phyloP scores from a whole-genome alignment of 1,140 invertebrate genomes.

The Pollicipes pollicipes region DNA sequence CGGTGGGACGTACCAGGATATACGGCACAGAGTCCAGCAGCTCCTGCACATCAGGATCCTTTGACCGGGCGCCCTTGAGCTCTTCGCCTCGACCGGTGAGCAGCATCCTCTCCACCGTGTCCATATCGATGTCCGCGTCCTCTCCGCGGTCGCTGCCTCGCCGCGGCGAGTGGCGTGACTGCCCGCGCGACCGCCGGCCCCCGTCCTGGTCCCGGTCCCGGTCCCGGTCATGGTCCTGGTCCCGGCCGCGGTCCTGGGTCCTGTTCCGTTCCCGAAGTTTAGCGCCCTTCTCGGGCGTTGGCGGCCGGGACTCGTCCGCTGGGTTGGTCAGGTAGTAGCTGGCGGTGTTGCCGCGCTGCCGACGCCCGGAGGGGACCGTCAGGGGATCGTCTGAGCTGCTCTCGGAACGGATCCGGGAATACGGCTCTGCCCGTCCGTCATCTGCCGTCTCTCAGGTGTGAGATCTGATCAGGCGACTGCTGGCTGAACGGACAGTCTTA shows the following conservation, averaged over 20 bases:
- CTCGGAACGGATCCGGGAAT: no score
- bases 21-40: slow-evolving; percentile 76
- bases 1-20: slow-evolving; percentile 50
- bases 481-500: no score
- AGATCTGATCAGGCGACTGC: no score
- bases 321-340: slow-evolving; percentile 23
- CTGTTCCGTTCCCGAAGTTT: no score
- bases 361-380: no score
- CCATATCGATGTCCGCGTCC: slow-evolving; percentile 43
- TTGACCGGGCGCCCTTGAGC: slow-evolving; percentile 49
- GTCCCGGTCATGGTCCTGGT: no score
- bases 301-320: slow-evolving; percentile 5
- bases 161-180: not conserved
- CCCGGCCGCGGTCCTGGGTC: no score
- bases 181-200: no score
- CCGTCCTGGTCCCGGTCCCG: no score
- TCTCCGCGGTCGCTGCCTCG: slow-evolving; percentile 10
- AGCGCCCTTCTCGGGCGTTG: slow-evolving; percentile 8
- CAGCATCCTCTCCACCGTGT: slow-evolving; percentile 69
- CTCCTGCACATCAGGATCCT: slow-evolving; percentile 62
- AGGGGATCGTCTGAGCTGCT: no score
- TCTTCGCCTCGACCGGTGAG: slow-evolving; percentile 65
- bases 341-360: slow-evolving; percentile 21
- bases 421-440: no score
- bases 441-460: no score